Percentiles rank a stretch among this genome's conserved stretches.
Evolutionary conservation across 2,113 vertebrate genomes (phyloP).

Genomic region (Gobio gobio): DNA sequence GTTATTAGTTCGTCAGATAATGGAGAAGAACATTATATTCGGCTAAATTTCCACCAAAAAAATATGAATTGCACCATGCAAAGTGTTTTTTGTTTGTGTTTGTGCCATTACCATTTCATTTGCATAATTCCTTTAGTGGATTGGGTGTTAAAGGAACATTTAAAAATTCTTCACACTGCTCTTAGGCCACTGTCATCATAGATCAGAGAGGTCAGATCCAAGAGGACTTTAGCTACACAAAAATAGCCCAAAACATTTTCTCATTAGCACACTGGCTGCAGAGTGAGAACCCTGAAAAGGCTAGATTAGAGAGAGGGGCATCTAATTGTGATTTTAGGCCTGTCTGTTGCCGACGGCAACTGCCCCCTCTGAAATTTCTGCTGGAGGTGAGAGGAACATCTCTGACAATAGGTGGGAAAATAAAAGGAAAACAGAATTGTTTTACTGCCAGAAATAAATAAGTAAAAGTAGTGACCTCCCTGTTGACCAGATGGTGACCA

Average conservation of each 20-base stretch:
- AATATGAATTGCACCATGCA: neutral
- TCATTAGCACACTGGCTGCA: conserved; percentile 30
- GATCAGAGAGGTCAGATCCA: conserved; percentile 4
- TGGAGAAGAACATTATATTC: neutral
- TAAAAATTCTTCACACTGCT: neutral
- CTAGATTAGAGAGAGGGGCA: neutral
- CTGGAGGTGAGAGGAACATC: conserved; percentile 49
- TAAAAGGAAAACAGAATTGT: conserved; percentile 39
- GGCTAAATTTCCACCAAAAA: neutral
- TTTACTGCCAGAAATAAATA: neutral
- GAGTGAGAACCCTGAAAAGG: neutral
- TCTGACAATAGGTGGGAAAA: conserved; percentile 41
- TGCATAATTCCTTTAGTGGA: neutral
- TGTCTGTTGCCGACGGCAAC: conserved; percentile 25
- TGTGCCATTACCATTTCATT: neutral
- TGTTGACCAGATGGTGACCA: conserved; percentile 25
- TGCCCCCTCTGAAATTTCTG: conserved; percentile 42
- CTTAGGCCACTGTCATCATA: neutral
- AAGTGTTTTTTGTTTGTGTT: neutral
- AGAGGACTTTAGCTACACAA: conserved; percentile 15
- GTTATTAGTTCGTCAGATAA: neutral
- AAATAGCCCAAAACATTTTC: conserved; percentile 28
- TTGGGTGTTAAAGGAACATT: neutral
- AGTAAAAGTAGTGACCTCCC: conserved; percentile 25
- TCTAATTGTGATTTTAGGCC: conserved; percentile 41